These are phyloP conservation scores for Lottia gigantea DNA, from an alignment of 2,888 invertebrate species.

Conservation along the genomic window DNA sequence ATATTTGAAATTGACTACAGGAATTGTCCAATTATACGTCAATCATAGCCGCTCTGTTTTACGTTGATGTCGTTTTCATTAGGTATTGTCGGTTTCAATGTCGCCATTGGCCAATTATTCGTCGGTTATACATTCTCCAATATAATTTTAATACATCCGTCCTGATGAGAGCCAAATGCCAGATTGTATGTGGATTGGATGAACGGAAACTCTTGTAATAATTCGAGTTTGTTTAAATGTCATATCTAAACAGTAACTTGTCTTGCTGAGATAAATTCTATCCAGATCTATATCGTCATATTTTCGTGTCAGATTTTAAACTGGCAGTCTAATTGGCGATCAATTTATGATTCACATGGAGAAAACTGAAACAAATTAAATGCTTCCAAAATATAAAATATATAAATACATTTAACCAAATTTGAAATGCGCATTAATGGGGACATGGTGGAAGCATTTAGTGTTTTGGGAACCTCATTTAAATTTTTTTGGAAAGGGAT, in stretches of 20 bases:
- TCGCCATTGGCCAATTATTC: constrained; percentile 10
- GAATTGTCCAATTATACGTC: constrained; percentile 8
- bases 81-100: constrained; percentile 9
- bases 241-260: neutral
- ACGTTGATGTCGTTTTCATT: constrained; percentile 9
- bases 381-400: too few species aligned
- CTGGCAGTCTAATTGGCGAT: too few species aligned
- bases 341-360: too few species aligned
- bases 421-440: too few species aligned
- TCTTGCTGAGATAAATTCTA: too few species aligned
- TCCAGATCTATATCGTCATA: too few species aligned
- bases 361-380: too few species aligned
- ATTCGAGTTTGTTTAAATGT: neutral
- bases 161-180: constrained; percentile 10
- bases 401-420: too few species aligned
- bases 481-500: too few species aligned
- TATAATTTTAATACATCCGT: constrained; percentile 11
- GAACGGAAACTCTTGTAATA: constrained; percentile 5
- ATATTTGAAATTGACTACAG: constrained; percentile 8
- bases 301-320: too few species aligned
- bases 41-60: neutral
- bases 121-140: neutral
- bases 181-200: constrained; percentile 1
- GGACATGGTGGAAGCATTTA: too few species aligned
- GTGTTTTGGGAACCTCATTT: too few species aligned